Evolutionary conservation across 2,797 vertebrate genomes (phyloP).

Genomic region (Melanitta fusca): DNA sequence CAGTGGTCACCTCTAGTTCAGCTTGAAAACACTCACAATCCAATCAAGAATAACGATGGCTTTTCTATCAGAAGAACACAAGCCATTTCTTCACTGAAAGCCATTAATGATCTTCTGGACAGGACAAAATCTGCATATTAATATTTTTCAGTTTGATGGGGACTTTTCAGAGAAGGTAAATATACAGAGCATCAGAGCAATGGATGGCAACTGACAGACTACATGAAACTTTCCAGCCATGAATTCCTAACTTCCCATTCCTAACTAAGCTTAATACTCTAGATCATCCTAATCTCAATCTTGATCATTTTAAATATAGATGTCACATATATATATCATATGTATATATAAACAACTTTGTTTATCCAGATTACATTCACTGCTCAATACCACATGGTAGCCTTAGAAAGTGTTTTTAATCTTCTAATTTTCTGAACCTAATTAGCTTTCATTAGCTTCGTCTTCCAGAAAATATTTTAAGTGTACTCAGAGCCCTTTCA

Average conservation of each 20-base stretch:
- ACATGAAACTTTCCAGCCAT: not conserved
- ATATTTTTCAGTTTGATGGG: not conserved
- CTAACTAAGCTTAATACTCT: not conserved
- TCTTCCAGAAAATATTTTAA: constrained; percentile 11
- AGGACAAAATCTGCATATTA: not conserved
- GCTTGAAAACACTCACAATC: not conserved
- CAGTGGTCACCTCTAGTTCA: not conserved
- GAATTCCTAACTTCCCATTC: not conserved
- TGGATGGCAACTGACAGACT: not conserved
- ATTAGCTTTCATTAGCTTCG: not conserved
- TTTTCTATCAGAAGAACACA: not conserved
- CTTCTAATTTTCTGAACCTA: not conserved
- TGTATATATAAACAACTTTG: not conserved
- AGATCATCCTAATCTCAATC: not conserved
- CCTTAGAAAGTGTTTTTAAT: not conserved
- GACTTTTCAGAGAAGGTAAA: not conserved
- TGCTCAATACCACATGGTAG: not conserved
- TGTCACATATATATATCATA: not conserved
- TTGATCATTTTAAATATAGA: not conserved
- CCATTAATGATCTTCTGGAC: not conserved
- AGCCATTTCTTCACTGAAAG: not conserved
- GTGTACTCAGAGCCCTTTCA: not conserved
- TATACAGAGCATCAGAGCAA: not conserved
- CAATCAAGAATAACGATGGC: not conserved
- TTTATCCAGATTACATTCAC: not conserved